Evolutionary conservation across 2,797 vertebrate species (phyloP).

Genomic region (Microctenopoma steveboyesi): DNA sequence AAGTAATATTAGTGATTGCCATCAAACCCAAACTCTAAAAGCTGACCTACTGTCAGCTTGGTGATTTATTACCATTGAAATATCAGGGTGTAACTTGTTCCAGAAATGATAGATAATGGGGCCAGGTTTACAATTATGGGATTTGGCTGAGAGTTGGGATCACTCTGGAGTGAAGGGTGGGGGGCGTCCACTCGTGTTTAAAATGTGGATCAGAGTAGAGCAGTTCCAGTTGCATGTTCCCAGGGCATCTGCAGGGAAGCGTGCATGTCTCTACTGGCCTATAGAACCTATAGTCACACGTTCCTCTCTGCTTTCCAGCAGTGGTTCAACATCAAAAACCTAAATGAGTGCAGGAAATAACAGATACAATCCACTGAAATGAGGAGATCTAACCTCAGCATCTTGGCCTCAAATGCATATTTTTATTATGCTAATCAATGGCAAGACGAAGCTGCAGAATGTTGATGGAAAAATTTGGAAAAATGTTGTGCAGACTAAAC

Average conservation of each 20-base stretch:
- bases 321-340: constrained; percentile 7
- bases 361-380: constrained; percentile 1
- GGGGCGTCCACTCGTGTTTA: neutral
- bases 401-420: neutral
- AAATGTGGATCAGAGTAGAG: constrained; percentile 14
- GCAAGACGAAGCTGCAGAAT: neutral
- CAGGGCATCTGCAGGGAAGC: constrained; percentile 31
- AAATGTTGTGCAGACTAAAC: constrained; percentile 2
- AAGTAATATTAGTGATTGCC: neutral
- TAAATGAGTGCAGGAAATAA: neutral
- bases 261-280: constrained; percentile 26
- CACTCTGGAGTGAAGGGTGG: neutral
- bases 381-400: neutral
- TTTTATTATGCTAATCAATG: neutral
- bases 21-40: neutral
- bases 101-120: constrained; percentile 8
- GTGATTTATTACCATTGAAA: constrained; percentile 20
- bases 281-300: constrained; percentile 13
- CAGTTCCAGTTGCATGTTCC: constrained; percentile 39
- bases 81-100: constrained; percentile 14
- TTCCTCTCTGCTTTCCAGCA: constrained; percentile 33
- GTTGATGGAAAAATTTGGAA: constrained; percentile 7
- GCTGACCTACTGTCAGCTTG: neutral
- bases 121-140: constrained; percentile 27
- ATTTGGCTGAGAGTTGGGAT: constrained; percentile 21